A percentile compares a stretch with the other conserved stretches of the same genome.
These are phyloP conservation scores for Eucera pruinosa DNA, from an alignment of 2,888 invertebrate species.

Conservation along the genomic window DNA sequence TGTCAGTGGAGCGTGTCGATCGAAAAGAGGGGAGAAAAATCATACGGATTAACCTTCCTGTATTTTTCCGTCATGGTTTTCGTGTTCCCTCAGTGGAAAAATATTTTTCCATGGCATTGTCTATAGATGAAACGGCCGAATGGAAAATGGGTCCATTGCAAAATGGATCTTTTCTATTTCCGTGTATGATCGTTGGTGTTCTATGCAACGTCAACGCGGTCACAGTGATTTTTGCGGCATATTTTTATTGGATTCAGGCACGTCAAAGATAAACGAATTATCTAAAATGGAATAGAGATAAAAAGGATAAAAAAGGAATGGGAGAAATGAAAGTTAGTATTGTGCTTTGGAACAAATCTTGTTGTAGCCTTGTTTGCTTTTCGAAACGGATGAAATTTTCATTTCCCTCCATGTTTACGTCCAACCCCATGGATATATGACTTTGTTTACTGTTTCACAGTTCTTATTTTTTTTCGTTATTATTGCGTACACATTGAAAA, in stretches of 20 bases:
- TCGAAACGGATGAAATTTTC: not conserved
- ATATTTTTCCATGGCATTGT: constrained; percentile 14
- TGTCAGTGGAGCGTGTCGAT: not conserved
- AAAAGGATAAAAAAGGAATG: not conserved
- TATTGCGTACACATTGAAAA: not conserved
- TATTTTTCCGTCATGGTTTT: constrained; percentile 14
- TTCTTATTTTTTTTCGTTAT: not conserved
- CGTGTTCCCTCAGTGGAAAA: not conserved
- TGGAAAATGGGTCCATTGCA: too few species aligned
- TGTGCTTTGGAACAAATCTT: not conserved
- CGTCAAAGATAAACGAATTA: not conserved
- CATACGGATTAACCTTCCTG: constrained; percentile 22
- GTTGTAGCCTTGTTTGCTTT: constrained; percentile 1
- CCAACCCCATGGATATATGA: not conserved
- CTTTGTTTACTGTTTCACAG: not conserved
- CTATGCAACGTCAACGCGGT: not conserved
- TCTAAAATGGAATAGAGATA: too few species aligned
- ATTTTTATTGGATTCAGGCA: not conserved
- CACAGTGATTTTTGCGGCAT: not conserved
- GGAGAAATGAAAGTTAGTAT: not conserved
- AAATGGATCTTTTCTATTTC: not conserved
- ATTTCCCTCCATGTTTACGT: constrained; percentile 1
- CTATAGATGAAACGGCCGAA: not conserved
- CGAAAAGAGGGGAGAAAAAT: constrained; percentile 1
- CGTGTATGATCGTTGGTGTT: not conserved